Evolutionary conservation across 2,797 vertebrate species (phyloP), one percentile per base, ranked within the genome.

Genomic region (Loriculus beryllinus): DNA sequence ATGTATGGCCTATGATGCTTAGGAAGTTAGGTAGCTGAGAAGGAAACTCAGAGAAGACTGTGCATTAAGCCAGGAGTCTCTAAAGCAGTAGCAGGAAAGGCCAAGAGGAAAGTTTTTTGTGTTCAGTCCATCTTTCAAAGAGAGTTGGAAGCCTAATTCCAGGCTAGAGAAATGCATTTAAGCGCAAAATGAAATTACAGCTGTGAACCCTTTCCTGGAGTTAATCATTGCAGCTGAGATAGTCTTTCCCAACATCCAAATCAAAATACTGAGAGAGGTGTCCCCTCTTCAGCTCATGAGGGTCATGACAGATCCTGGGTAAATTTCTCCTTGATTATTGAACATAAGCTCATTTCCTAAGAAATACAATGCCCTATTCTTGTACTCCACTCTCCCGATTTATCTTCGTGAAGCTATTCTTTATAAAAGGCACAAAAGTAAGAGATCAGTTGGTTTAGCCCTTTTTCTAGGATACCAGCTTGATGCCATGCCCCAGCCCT

Each of bases 1-100:
- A 1, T 9, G 2, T 29, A 28, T 3, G 28, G 22, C 11, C 14
- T 31, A 0, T 14, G 6, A 21, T 2, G 0, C 0, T 0, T 5
- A 3, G 23, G 18, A 72, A 28, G 51, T 33, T n/a, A 31, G 63
- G 21, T 43, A 42, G 6, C 35, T 1, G 1, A 70, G 31, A 74
- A 40, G 6, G 25, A 54, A 51, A 60, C 2, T 60, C 28, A 33
- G 47, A 65, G 35, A 57, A 57, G 37, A 11, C 19, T 26, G 15
- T 2, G 5, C 14, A 25, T 59, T 54, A 70, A 77, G 29, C 42
- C 74, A 86, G 23, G 18, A 64, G 21, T 43, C 39, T 43, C 56
- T 64, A 35, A 70, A 43, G 28, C 2, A 62, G 22, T 23, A 64
- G 23, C 33, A 82, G 35, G 19, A 84, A 90, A 63, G 67, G 28